Conservation (phyloP, 2,888 invertebrate genomes). For the Smittia sp. region DNA sequence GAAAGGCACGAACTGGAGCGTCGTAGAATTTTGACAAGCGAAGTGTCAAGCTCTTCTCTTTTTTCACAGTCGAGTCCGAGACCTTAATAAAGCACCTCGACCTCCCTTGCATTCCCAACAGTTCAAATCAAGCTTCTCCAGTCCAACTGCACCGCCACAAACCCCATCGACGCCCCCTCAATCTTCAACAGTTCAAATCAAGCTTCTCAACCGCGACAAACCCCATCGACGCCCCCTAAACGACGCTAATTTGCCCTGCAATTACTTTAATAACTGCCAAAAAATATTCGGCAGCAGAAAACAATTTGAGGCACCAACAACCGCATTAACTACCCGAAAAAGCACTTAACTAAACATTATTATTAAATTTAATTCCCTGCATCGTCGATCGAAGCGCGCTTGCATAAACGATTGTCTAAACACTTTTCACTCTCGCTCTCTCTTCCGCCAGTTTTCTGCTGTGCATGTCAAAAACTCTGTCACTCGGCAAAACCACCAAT, state of each 20-base stretch:
- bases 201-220: neutral
- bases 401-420: neutral
- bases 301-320: constrained; percentile 26
- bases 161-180: neutral
- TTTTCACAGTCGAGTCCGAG: too few relatives aligned
- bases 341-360: constrained; percentile 36
- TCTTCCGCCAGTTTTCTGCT: neutral
- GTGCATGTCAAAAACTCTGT: constrained; percentile 34
- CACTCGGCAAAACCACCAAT: constrained; percentile 36
- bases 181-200: neutral
- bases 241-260: constrained; percentile 32
- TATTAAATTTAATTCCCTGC: constrained; percentile 32
- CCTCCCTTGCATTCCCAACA: too few relatives aligned
- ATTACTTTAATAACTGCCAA: constrained; percentile 38
- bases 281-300: constrained; percentile 12
- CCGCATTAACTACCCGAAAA: constrained; percentile 37
- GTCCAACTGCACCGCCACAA: too few relatives aligned
- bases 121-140: too few relatives aligned
- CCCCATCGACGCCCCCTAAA: neutral
- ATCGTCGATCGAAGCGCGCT: neutral
- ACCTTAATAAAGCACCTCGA: too few relatives aligned
- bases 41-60: too few relatives aligned
- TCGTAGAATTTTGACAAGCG: too few relatives aligned
- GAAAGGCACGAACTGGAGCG: neutral
- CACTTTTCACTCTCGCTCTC: neutral